Base-by-base conservation (phyloP, 2,888 invertebrate species). In the Stenoptilia bipunctidactyla region DNA sequence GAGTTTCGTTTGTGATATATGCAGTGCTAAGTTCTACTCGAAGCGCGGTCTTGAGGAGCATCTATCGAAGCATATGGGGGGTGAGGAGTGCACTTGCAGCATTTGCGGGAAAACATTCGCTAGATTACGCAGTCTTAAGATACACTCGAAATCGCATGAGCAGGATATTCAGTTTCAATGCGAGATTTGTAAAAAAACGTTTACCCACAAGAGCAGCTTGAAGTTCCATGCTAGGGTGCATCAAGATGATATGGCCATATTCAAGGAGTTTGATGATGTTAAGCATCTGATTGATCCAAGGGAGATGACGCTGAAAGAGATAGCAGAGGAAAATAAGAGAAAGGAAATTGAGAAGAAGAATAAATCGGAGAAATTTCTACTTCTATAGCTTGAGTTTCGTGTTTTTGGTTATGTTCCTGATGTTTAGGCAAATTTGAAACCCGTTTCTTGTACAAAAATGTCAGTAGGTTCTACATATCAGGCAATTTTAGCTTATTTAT, bases 201-300 rank as follows among this genome's bases (percentile, higher is more conserved):
- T 83, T 40, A 66, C 72, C 59, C 76, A 82, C 53, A 83, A 82
- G 43, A 75, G 72, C 34, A 76, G 79, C 25, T 48, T 84, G 48
- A 80, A 80, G 47, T 72, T 67, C 12, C 84, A 84, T 37, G 51
- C 82, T 2, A 58, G 72, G 0, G 38, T 82, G 30, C 83, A 83
- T 40, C 83, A 83, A 27, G 77, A 80, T 44, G 77, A 83, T 37
- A 49, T 83, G 47, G 82, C 80, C 14, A 83, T 83, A 15, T 83
- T 83, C 47, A 83, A 83, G 39, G 82, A 83, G 56, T 83, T 83
- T 40, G 82, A 83, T 27, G 82, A 83, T 39, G 82, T 83, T 0
- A 83, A 79, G 42, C 82, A 83, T 53, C 48, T 83, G 25, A 77
- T 83, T 34, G 82, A 83, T 30, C 66, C 82, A 45, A 65, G 82